Percentiles rank a stretch among this genome's conserved stretches.
These are phyloP conservation scores for Poeciliopsis gracilis DNA, from an alignment of 2,797 vertebrate species.

Conservation along the genomic window DNA sequence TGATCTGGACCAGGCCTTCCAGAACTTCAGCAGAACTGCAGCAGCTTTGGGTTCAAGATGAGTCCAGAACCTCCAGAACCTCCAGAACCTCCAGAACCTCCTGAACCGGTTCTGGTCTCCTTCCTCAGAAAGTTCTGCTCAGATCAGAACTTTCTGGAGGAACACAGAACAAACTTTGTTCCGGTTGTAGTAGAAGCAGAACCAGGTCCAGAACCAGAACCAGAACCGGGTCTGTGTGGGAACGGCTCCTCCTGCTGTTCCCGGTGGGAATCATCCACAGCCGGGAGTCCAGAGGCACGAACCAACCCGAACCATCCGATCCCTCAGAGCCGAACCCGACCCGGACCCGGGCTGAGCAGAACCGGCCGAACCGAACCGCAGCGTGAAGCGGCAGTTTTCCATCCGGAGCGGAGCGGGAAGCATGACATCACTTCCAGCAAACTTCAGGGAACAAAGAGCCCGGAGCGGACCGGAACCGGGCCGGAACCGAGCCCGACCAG, in stretches of 20 bases:
- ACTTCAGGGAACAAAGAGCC: conserved; percentile 60
- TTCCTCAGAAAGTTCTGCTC: neutral
- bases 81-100: no score
- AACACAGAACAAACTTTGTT: neutral
- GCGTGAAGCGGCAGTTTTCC: conserved; percentile 10
- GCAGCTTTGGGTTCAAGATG: no score
- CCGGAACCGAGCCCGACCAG: neutral
- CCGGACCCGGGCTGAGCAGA: neutral
- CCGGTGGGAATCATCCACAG: neutral
- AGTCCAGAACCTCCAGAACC: no score
- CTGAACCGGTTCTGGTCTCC: no score
- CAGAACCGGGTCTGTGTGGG: conserved; percentile 1
- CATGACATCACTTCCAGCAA: conserved; percentile 69
- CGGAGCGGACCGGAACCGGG: neutral
- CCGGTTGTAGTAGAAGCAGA: neutral
- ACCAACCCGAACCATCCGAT: neutral
- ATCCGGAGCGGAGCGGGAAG: conserved; percentile 23
- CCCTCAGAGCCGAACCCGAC: no score
- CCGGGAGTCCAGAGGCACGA: neutral
- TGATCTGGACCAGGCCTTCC: neutral
- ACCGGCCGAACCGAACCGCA: neutral
- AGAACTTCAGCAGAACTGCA: neutral
- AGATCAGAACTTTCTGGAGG: neutral
- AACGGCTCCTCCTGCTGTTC: neutral
- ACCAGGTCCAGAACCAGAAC: neutral